Base-by-base conservation (phyloP, 2,113 vertebrate species). In the Castor canadensis region DNA sequence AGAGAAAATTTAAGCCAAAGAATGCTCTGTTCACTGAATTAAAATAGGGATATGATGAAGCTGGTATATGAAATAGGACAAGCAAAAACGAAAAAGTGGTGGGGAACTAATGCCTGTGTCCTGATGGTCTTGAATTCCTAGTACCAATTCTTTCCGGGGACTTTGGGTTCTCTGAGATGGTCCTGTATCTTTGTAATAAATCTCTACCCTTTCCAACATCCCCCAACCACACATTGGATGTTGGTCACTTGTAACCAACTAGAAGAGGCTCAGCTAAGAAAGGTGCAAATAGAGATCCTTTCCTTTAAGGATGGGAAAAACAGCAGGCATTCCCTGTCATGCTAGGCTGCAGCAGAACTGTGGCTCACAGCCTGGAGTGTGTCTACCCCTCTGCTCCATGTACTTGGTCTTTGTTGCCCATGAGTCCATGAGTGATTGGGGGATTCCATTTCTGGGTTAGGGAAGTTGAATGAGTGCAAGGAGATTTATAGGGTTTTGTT, bases 401-500 rank as follows among this genome's bases (percentile, higher is more conserved):
- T 32, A 56, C 30, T 81, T 77, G 9, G 12, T 22, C 54, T 94
- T 40, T 86, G 73, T 52, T 77, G 10, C 40, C 45, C 20, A 4
- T 17, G 16, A 60, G 17, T 92, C 77, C 2, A 0, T 13, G 35
- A 71, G 56, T 1, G 12, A 73, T 87, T 52, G 13, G 75, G 56
- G 72, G 56, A 79, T 47, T 83, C 62, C 40, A 56, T 83, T 73
- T 89, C 88, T 62, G 38, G 85, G 56, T 72, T 92, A 47, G 16
- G 15, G 32, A 19, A 89, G 32, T 87, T 92, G 71, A 49, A 5
- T 60, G 77, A 83, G 58, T 54, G 19, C 38, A 83, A 91, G 69
- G 77, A 96, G 94, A 89, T 91, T 93, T 95, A 71, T 38, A 45
- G 73, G 60, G 58, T 85, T 97, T 94, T 89, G 38, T 91, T 67